A percentile compares a stretch with the other conserved stretches of the same genome.
These are phyloP conservation scores for Aphelocoma californica DNA, from an alignment of 2,797 vertebrate species.

Conservation along the genomic window DNA sequence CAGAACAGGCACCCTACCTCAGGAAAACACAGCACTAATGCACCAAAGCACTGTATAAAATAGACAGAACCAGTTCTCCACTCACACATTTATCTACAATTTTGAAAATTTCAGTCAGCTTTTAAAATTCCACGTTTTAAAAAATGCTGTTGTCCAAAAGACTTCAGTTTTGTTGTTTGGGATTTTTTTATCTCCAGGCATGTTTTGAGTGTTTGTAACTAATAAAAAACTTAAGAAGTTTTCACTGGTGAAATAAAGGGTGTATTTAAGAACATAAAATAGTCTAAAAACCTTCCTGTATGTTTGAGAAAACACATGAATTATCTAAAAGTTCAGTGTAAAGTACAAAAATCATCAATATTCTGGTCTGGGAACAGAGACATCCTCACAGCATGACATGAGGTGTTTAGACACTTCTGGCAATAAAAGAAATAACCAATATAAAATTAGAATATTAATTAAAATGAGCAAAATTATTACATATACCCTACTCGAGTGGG, in stretches of 20 bases:
- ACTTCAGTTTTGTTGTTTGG: background rate
- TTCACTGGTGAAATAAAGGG: background rate
- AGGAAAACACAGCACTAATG: background rate
- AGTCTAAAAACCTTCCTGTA: background rate
- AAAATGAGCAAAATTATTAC: background rate
- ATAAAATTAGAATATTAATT: background rate
- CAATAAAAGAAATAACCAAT: background rate
- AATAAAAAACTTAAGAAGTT: background rate
- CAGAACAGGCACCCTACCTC: constrained; percentile 18
- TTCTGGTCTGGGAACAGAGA: background rate
- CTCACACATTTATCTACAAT: background rate
- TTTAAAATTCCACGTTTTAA: background rate
- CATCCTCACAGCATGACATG: background rate
- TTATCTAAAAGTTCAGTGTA: background rate
- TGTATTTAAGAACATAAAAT: background rate
- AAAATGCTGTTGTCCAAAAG: background rate
- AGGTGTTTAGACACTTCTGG: background rate
- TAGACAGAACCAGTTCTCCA: background rate
- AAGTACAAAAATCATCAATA: background rate
- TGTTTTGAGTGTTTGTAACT: background rate
- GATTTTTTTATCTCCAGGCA: background rate
- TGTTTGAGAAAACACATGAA: background rate
- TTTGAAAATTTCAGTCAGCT: background rate
- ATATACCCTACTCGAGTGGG: background rate
- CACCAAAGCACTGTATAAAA: background rate